A percentile compares a stretch with the other conserved stretches of the same genome.
These are phyloP conservation scores for Marasmarcha lunaedactyla DNA, from an alignment of 2,888 invertebrate species.

Conservation along the genomic window DNA sequence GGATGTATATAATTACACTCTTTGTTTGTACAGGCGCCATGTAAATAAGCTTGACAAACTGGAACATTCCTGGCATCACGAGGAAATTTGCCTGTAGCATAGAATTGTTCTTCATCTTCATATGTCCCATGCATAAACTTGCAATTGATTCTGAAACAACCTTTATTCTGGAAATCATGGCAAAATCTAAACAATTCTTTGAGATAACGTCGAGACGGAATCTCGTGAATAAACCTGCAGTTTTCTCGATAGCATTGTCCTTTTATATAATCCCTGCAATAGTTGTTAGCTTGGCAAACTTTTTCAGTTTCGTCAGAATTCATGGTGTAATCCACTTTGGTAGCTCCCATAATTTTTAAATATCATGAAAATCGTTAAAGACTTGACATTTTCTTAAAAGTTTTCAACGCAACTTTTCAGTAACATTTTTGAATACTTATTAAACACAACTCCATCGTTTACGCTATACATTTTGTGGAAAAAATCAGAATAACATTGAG, in stretches of 20 bases:
- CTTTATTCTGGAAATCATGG: constrained; percentile 77
- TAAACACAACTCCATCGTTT: too few species aligned
- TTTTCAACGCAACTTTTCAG: too few species aligned
- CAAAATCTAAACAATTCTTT: constrained; percentile 65
- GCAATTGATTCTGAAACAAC: constrained; percentile 73
- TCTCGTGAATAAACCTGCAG: constrained; percentile 53
- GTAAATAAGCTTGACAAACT: constrained; percentile 73
- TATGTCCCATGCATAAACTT: constrained; percentile 78
- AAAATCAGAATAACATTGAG: too few species aligned
- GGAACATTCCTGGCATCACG: constrained; percentile 50
- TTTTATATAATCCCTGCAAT: constrained; percentile 63
- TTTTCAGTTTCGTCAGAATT: constrained; percentile 37
- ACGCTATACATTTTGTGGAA: too few species aligned
- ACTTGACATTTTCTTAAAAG: too few species aligned
- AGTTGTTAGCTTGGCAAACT: constrained; percentile 24
- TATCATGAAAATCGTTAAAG: too few species aligned
- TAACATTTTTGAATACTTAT: too few species aligned
- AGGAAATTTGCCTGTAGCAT: constrained; percentile 71
- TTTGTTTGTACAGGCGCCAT: constrained; percentile 67
- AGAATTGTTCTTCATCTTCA: constrained; percentile 78
- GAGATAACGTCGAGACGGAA: constrained; percentile 37
- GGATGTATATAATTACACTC: constrained; percentile 44
- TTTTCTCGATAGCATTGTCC: constrained; percentile 68
- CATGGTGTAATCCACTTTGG: constrained; percentile 25
- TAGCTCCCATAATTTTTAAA: constrained; percentile 21